Conservation (phyloP, 2,797 vertebrate species). For the Manis javanica region DNA sequence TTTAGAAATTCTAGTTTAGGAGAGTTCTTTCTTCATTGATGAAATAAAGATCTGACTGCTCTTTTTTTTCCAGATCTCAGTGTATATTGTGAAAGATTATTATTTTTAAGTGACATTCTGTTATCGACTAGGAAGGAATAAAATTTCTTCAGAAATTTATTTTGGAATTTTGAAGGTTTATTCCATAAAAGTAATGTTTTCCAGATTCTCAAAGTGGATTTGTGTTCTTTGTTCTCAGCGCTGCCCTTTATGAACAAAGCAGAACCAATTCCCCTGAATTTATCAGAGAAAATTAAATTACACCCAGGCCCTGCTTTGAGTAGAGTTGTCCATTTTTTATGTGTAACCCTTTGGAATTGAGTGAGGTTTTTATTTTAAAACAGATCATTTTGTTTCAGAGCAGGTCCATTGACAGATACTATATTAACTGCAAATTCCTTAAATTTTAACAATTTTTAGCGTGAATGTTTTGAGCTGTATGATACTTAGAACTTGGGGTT, state of each 20-base stretch:
- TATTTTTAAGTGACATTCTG: background rate
- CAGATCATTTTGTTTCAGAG: background rate
- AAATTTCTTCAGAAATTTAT: background rate
- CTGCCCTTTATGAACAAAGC: background rate
- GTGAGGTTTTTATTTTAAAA: conserved; percentile 7
- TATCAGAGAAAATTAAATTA: background rate
- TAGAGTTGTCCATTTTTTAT: background rate
- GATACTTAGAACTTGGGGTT: background rate
- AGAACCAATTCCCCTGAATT: background rate
- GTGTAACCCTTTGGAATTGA: background rate
- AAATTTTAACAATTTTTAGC: background rate
- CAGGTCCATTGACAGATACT: background rate
- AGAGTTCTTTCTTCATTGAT: background rate
- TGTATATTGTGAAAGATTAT: background rate
- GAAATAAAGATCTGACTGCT: background rate
- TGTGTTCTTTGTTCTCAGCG: background rate
- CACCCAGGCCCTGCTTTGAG: background rate
- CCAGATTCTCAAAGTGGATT: background rate
- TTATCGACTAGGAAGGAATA: background rate
- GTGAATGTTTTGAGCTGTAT: background rate
- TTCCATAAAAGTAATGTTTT: background rate
- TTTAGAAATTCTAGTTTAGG: background rate
- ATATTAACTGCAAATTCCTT: background rate
- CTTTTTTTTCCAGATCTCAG: background rate
- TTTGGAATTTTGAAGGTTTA: background rate